Conservation (phyloP, 1,140 invertebrate species). For the Euura lappo region DNA sequence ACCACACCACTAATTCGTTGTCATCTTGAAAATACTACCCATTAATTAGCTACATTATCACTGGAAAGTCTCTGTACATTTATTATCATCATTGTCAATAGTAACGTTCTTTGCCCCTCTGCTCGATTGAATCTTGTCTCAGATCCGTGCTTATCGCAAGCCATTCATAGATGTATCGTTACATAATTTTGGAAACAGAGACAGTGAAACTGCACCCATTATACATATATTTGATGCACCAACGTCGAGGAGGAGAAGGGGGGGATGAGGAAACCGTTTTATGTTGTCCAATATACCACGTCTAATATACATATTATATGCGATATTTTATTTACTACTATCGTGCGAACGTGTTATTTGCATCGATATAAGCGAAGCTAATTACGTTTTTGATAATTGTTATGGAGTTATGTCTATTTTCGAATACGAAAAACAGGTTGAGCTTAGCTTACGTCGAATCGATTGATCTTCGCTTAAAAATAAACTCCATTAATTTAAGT, state of each 20-base stretch:
- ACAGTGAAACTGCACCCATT: too few species aligned
- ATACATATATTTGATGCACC: background rate
- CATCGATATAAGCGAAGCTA: background rate
- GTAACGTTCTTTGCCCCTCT: background rate
- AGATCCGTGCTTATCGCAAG: background rate
- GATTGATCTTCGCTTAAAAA: background rate
- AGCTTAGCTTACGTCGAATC: background rate
- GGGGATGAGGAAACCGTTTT: background rate
- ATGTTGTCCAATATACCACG: background rate
- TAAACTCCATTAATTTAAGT: slow-evolving; percentile 7
- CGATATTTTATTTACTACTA: slow-evolving; percentile 5
- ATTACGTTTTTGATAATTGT: background rate
- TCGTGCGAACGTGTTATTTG: background rate
- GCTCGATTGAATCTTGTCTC: background rate
- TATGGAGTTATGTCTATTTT: background rate
- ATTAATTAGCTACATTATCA: background rate
- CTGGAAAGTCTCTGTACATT: background rate
- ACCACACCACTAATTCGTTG: background rate
- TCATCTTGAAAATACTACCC: background rate
- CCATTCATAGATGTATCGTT: too few species aligned
- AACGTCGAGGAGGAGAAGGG: background rate
- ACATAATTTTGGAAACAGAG: too few species aligned
- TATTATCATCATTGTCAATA: background rate
- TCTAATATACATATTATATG: background rate
- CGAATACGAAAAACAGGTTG: background rate